Evolutionary conservation across 1,140 invertebrate species (phyloP), one percentile per base, ranked within the genome.

Genomic region (Antheraea pernyi): DNA sequence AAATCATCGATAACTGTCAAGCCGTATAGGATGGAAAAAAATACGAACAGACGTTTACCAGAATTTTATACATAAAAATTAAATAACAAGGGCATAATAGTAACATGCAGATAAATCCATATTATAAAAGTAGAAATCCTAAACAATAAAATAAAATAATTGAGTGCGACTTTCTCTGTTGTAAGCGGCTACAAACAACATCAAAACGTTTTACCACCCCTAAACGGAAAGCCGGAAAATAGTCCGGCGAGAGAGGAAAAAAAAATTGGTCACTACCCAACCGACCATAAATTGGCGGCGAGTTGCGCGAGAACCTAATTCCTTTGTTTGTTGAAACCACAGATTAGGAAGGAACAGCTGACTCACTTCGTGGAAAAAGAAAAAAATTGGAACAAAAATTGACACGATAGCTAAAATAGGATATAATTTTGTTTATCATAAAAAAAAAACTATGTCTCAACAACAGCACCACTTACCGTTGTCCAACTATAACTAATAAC

Each of bases 301-400:
- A 72, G 72, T 72, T 72, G 78, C 75, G 78, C 78, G 77, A 75
- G 80, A 78, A 73, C 81, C 81, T 86, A 86, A 88, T 86, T 84
- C 84, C 83, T 88, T 88, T 88, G 85, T 88, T 85, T 85, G 82
- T 75, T 69, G 82, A 83, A 85, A 83, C 46, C 46, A 53, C 46
- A 53, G 46, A 53, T 16, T 16, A 53, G 13, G 16, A 1, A 53
- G 16, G 1, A 16, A 53, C 16, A 53, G 46, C 46, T 53, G 11
- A 53, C 46, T 1, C 46, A 53, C 46, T 53, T n/a, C 0, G 2
- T 53, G 11, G 0, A 53, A 53, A 53, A 2, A 3, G 22, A 30
- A 30, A n/a, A n/a, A 42, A 42, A 42, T 42, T 7, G 8, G 39
- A 4, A 4, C 39, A 3, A 4, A 30, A 2, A 30, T 30, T 30